These are phyloP conservation scores for Heliconius hewitsoni DNA, from an alignment of 1,140 invertebrate species.

Conservation along the genomic window DNA sequence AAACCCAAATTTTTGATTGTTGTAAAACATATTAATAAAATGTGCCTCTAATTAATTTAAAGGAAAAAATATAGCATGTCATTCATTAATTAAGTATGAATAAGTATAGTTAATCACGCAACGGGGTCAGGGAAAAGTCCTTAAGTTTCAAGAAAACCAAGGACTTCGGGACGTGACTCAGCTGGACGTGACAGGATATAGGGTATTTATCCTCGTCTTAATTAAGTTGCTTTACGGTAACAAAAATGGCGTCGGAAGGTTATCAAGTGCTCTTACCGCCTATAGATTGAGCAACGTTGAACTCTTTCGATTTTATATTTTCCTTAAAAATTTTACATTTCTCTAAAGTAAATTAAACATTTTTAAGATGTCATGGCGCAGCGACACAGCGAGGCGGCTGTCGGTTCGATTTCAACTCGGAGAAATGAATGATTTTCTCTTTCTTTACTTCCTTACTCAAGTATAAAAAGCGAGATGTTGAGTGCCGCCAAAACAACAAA, in stretches of 20 bases:
- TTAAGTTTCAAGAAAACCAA: slow-evolving; percentile 22
- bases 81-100: background rate
- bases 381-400: too few relatives aligned
- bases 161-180: slow-evolving; percentile 31
- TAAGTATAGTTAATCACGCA: slow-evolving; percentile 15
- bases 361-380: too few relatives aligned
- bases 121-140: slow-evolving; percentile 35
- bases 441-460: too few relatives aligned
- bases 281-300: slow-evolving; percentile 5
- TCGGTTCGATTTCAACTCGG: background rate
- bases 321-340: background rate
- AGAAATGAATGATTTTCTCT: too few relatives aligned
- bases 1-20: background rate
- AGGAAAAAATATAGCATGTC: background rate
- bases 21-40: background rate
- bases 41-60: background rate
- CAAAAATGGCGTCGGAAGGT: slow-evolving; percentile 18
- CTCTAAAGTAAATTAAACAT: background rate
- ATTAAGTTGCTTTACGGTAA: slow-evolving; percentile 27
- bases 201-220: slow-evolving; percentile 30
- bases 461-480: too few relatives aligned
- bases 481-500: too few relatives aligned
- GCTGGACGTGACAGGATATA: slow-evolving; percentile 18
- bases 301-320: background rate
- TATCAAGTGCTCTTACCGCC: slow-evolving; percentile 14